These are phyloP conservation scores for Oncorhynchus nerka DNA, from an alignment of 2,113 vertebrate species.

Conservation along the genomic window DNA sequence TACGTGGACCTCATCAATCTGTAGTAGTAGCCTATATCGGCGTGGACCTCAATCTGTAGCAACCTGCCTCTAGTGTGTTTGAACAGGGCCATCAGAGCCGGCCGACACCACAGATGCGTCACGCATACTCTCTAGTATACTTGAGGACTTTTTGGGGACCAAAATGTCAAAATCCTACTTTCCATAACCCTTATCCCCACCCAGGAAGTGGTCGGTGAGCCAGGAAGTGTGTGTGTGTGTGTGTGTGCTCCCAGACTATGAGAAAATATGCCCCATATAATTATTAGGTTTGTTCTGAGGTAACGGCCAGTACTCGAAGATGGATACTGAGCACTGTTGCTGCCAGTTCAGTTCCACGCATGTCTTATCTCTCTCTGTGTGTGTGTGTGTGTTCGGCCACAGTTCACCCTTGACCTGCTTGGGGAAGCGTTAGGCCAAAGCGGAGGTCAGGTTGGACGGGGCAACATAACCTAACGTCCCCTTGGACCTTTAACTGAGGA, in stretches of 20 bases:
- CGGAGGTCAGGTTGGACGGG: background rate
- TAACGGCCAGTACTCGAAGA: conserved; percentile 60
- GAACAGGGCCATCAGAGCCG: background rate
- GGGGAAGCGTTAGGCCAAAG: conserved; percentile 23
- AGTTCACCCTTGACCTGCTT: conserved; percentile 39
- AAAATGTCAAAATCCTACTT: too few relatives aligned
- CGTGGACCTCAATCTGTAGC: too few relatives aligned
- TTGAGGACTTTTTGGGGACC: too few relatives aligned
- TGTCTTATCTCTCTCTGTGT: background rate
- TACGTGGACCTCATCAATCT: too few relatives aligned
- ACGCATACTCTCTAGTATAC: too few relatives aligned
- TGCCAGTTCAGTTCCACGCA: conserved; percentile 48
- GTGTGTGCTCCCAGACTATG: conserved; percentile 57
- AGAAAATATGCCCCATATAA: conserved; percentile 58
- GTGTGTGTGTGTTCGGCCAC: conserved; percentile 25
- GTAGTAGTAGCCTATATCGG: too few relatives aligned
- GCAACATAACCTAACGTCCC: background rate
- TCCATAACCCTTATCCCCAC: too few relatives aligned
- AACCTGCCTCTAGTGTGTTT: conserved; percentile 8
- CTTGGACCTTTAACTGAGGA: too few relatives aligned
- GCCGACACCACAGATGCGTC: conserved; percentile 10
- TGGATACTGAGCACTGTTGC: conserved; percentile 43
- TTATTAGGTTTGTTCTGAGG: conserved; percentile 61
- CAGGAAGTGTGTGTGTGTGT: conserved; percentile 29
- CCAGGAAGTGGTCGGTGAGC: conserved; percentile 46